These are phyloP conservation scores for Argopecten irradians DNA, from an alignment of 1,140 invertebrate species.

Conservation along the genomic window DNA sequence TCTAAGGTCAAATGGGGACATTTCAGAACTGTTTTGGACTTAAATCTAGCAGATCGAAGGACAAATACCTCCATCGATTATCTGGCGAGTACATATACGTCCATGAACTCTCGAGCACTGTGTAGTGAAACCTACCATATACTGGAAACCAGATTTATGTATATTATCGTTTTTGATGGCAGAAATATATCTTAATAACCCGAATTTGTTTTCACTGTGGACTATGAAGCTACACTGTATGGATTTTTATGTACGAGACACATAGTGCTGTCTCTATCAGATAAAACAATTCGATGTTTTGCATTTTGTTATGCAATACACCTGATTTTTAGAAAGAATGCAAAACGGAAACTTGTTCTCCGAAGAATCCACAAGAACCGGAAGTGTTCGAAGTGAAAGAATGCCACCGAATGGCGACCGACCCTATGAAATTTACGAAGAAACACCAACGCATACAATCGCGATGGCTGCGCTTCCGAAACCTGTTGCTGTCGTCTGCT, in stretches of 20 bases:
- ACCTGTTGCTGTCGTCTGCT: conserved; percentile 74
- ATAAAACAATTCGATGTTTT: not conserved
- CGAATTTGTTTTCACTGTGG: no score
- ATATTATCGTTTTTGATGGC: not conserved
- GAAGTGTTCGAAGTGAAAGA: not conserved
- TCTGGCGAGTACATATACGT: not conserved
- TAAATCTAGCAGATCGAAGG: not conserved
- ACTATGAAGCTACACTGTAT: no score
- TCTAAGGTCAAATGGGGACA: not conserved
- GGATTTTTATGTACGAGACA: no score
- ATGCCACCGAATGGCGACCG: not conserved
- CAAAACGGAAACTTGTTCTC: not conserved
- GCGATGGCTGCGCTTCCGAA: conserved; percentile 69
- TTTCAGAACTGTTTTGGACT: not conserved
- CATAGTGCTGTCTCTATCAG: not conserved
- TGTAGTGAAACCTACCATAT: no score
- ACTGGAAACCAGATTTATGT: no score
- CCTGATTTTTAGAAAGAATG: not conserved
- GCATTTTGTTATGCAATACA: not conserved
- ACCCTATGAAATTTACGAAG: not conserved
- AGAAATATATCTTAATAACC: no score
- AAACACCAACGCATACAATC: not conserved
- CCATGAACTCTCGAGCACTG: not conserved
- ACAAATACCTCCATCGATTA: not conserved
- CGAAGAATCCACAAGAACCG: not conserved